Percentiles rank a stretch among this genome's conserved stretches.
Evolutionary conservation across 1,140 invertebrate species (phyloP).

Genomic region (Drosophila ananassae): DNA sequence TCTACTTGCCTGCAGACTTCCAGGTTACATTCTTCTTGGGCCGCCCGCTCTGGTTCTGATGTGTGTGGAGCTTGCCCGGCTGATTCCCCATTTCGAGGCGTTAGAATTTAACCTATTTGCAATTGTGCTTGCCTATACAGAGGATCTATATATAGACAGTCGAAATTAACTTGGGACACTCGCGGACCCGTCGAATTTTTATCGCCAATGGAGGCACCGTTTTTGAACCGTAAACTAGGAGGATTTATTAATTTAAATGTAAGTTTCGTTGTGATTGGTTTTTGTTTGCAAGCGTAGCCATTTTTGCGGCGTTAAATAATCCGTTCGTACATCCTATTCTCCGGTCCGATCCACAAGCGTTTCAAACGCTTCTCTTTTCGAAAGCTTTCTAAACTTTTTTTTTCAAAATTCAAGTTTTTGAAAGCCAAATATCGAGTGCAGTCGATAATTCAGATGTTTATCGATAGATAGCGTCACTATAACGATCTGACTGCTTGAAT

Average conservation of each 20-base stretch:
- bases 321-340: conserved; percentile 64
- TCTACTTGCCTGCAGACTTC: conserved; percentile 88
- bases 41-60: conserved; percentile 78
- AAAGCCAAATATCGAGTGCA: background rate
- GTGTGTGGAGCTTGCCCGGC: conserved; percentile 76
- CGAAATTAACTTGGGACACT: conserved; percentile 59
- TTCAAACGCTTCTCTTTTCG: conserved; percentile 25
- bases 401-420: conserved; percentile 16
- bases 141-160: conserved; percentile 76
- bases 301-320: conserved; percentile 78
- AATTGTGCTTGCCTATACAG: conserved; percentile 75
- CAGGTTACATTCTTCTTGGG: conserved; percentile 89
- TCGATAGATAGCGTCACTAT: background rate
- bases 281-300: conserved; percentile 51
- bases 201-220: conserved; percentile 25
- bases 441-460: background rate
- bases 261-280: conserved; percentile 43
- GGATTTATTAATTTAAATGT: conserved; percentile 28
- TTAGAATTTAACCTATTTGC: conserved; percentile 76
- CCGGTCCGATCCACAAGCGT: conserved; percentile 22
- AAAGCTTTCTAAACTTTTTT: conserved; percentile 33
- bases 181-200: conserved; percentile 44
- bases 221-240: conserved; percentile 28
- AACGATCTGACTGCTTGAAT: background rate
- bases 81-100: conserved; percentile 80